phyloP scores from a whole-genome alignment of 64 coral and sea anemone species.

The Montipora efflorescens region DNA sequence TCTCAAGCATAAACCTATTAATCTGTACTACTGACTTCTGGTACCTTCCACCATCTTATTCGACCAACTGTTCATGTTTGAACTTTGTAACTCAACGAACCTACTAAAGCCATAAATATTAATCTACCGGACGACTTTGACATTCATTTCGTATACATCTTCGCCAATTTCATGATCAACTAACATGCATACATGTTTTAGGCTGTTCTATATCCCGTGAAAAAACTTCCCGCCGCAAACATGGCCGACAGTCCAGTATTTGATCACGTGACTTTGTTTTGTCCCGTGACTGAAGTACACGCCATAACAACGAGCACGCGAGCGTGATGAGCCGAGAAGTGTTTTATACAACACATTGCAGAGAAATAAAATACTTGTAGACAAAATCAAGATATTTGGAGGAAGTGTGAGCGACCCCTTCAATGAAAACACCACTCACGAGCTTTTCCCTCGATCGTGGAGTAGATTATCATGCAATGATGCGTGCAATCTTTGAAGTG shows the following conservation, averaged over 20 bases:
- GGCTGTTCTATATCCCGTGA: background rate
- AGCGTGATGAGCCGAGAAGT: too few species aligned
- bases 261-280: conserved; percentile 41
- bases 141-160: conserved; percentile 1
- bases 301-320: too few species aligned
- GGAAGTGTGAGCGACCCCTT: too few species aligned
- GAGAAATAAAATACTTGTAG: too few species aligned
- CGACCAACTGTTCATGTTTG: background rate
- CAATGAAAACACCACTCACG: conserved; percentile 7
- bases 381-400: background rate
- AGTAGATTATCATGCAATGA: conserved; percentile 23
- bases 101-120: background rate
- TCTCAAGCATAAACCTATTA: conserved; percentile 2
- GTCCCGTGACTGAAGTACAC: background rate
- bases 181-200: background rate
- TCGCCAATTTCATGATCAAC: background rate
- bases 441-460: conserved; percentile 16
- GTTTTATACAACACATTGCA: background rate
- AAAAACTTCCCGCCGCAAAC: conserved; percentile 29
- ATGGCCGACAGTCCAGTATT: conserved; percentile 1
- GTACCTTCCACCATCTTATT: background rate
- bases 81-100: conserved; percentile 10
- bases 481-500: conserved; percentile 27
- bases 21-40: background rate
- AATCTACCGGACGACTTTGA: conserved; percentile 1